Evolutionary conservation across 2,888 invertebrate genomes (phyloP).

Genomic region (Apoderus coryli): DNA sequence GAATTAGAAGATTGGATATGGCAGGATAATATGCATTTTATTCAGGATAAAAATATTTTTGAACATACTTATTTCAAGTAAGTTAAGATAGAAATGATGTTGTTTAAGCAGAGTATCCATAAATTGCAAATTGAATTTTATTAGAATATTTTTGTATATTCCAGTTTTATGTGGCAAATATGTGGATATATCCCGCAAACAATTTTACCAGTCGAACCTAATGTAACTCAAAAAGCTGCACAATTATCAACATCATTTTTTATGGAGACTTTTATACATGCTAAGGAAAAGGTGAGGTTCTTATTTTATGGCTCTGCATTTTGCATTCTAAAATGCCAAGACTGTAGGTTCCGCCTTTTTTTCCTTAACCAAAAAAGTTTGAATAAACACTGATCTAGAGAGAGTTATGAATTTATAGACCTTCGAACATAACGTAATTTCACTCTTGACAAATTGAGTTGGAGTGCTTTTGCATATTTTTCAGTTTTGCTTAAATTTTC

Average conservation of each 20-base stretch:
- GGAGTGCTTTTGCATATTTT: too few species aligned
- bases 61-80: constrained; percentile 91
- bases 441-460: too few species aligned
- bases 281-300: constrained; percentile 71
- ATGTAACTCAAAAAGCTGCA: constrained; percentile 73
- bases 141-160: constrained; percentile 17
- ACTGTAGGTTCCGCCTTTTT: too few species aligned
- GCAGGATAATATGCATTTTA: constrained; percentile 92
- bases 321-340: too few species aligned
- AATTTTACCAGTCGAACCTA: constrained; percentile 58
- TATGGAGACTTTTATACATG: constrained; percentile 91
- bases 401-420: too few species aligned
- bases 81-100: constrained; percentile 29
- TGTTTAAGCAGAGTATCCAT: constrained; percentile 3
- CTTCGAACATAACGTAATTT: too few species aligned
- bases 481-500: too few species aligned
- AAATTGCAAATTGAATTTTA: background rate
- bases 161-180: constrained; percentile 91
- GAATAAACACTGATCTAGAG: too few species aligned
- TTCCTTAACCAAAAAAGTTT: too few species aligned
- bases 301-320: constrained; percentile 16
- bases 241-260: constrained; percentile 88
- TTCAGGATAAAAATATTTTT: constrained; percentile 90
- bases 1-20: constrained; percentile 92
- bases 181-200: constrained; percentile 89